phyloP scores from a whole-genome alignment of 2,113 vertebrate genomes.

The Marmota flaviventris region DNA sequence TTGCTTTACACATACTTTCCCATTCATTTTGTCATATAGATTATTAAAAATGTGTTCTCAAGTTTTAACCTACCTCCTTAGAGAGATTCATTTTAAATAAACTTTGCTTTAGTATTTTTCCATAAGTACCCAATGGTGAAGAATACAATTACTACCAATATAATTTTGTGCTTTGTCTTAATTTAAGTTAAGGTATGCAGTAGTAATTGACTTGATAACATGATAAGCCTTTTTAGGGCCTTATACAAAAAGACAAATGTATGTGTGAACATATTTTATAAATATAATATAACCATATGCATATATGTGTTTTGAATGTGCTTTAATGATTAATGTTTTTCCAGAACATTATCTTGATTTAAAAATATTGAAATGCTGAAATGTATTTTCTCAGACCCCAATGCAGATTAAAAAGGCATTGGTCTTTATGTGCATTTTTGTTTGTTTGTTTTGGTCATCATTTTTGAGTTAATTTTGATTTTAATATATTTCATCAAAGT shows the following conservation, averaged over 20 bases:
- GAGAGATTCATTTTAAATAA: not conserved
- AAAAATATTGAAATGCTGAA: not conserved
- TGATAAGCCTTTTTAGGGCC: too few species aligned
- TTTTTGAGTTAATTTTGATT: not conserved
- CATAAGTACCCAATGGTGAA: not conserved
- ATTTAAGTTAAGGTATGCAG: not conserved
- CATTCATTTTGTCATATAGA: not conserved
- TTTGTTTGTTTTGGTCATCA: not conserved
- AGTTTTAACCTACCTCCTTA: not conserved
- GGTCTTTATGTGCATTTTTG: not conserved
- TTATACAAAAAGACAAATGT: not conserved
- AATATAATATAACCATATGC: not conserved
- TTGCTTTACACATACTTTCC: not conserved
- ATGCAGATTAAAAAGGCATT: not conserved
- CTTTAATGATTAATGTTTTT: constrained; percentile 6
- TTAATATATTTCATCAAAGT: not conserved
- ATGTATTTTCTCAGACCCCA: not conserved
- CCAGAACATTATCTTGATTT: not conserved
- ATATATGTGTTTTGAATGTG: not conserved
- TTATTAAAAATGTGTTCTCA: not conserved
- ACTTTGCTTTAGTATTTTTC: not conserved
- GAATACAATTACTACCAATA: not conserved
- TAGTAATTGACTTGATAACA: not conserved
- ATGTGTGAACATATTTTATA: not conserved
- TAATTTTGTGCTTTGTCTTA: not conserved